These are phyloP conservation scores for Brachionus calyciflorus DNA, from an alignment of 1,140 invertebrate species.

Conservation along the genomic window DNA sequence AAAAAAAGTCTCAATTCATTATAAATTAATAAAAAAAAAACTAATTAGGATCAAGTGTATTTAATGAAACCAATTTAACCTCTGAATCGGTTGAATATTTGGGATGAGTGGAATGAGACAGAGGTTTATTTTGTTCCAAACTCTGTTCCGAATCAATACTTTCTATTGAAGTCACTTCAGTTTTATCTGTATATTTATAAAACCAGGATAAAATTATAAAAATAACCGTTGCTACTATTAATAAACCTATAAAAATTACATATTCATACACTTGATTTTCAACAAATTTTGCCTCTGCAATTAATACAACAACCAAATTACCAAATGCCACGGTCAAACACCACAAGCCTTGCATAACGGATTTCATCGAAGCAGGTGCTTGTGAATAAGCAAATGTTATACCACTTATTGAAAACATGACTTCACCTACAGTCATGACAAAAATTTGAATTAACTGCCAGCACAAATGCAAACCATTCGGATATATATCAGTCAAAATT, in stretches of 20 bases:
- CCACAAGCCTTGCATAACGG: slow-evolving; percentile 82
- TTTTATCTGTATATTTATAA: slow-evolving; percentile 59
- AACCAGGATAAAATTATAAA: slow-evolving; percentile 72
- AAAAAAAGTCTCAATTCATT: neutral
- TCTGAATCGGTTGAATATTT: slow-evolving; percentile 22
- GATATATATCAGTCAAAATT: slow-evolving; percentile 34
- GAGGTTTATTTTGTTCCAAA: neutral
- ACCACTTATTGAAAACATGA: slow-evolving; percentile 86
- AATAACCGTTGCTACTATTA: slow-evolving; percentile 76
- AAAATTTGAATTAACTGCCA: slow-evolving; percentile 83
- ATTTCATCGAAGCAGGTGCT: slow-evolving; percentile 84
- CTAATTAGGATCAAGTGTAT: neutral
- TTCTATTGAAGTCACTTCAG: neutral
- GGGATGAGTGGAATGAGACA: neutral
- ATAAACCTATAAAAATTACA: slow-evolving; percentile 79
- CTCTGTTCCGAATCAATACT: neutral
- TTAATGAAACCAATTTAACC: neutral
- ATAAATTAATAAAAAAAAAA: neutral
- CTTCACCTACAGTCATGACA: slow-evolving; percentile 76
- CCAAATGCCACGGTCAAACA: slow-evolving; percentile 83
- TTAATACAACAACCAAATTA: slow-evolving; percentile 81
- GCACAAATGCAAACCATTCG: slow-evolving; percentile 68
- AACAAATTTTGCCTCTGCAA: slow-evolving; percentile 67
- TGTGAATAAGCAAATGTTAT: slow-evolving; percentile 82
- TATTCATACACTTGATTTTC: slow-evolving; percentile 67